Conservation (phyloP, 2,888 invertebrate genomes). For the Dicranocentrus wangi region DNA sequence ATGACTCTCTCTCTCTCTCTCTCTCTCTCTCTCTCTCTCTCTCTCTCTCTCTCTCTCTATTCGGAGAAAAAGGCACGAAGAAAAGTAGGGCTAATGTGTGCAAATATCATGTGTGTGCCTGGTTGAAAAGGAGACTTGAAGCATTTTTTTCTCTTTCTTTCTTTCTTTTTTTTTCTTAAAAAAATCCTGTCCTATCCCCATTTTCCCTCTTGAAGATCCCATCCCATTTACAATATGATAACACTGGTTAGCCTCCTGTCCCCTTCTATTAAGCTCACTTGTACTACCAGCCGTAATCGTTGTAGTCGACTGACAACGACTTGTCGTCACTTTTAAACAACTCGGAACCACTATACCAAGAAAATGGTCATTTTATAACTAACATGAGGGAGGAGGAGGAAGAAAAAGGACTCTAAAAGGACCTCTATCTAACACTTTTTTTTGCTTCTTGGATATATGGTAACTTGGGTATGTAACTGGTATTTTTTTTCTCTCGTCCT, state of each 20-base stretch:
- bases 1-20: neutral
- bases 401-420: too few species aligned
- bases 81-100: slow-evolving; percentile 6
- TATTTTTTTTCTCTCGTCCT: neutral
- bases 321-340: slow-evolving; percentile 23
- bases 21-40: neutral
- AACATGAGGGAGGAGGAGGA: too few species aligned
- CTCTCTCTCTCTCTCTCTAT: neutral
- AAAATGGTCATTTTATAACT: too few species aligned
- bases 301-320: slow-evolving; percentile 15
- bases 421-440: neutral
- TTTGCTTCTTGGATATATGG: neutral
- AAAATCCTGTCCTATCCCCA: too few species aligned
- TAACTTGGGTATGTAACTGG: neutral
- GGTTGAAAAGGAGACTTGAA: neutral
- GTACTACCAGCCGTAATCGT: neutral
- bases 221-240: slow-evolving; percentile 4
- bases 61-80: neutral
- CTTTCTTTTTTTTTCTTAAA: too few species aligned
- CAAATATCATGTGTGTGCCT: neutral
- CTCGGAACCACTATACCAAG: slow-evolving; percentile 2
- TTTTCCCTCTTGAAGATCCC: too few species aligned
- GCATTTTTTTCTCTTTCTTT: neutral
- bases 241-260: slow-evolving; percentile 16
- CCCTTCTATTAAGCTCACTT: slow-evolving; percentile 1